Conservation (phyloP, 2,113 vertebrate species). For the Chlamydotis undulata region DNA sequence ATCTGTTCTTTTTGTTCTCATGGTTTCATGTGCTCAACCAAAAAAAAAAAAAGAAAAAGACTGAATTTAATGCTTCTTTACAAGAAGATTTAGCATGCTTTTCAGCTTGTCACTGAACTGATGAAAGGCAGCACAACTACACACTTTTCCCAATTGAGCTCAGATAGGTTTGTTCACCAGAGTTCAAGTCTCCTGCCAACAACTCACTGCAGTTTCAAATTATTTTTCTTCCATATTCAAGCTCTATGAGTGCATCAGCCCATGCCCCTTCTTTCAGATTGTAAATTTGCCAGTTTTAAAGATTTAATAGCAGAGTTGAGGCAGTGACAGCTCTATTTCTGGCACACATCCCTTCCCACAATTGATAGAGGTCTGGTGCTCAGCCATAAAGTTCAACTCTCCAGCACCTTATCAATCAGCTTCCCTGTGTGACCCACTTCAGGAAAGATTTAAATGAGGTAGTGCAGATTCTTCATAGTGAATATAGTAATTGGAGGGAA, state of each 20-base stretch:
- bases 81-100: constrained; percentile 23
- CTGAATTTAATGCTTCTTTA: background rate
- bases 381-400: background rate
- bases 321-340: constrained; percentile 44
- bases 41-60: background rate
- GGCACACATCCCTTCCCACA: background rate
- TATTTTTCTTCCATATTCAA: constrained; percentile 55
- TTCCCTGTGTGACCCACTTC: constrained; percentile 2
- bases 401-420: constrained; percentile 43
- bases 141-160: constrained; percentile 8
- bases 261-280: background rate
- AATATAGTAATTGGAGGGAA: background rate
- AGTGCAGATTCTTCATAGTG: background rate
- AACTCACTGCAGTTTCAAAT: constrained; percentile 28
- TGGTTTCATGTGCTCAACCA: background rate
- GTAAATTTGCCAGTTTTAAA: constrained; percentile 55
- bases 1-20: constrained; percentile 9
- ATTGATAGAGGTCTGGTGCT: constrained; percentile 47
- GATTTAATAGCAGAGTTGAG: constrained; percentile 33
- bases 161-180: constrained; percentile 25
- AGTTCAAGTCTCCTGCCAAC: constrained; percentile 59
- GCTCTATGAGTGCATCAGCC: background rate
- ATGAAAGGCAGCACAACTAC: constrained; percentile 31
- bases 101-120: constrained; percentile 46
- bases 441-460: constrained; percentile 40